Base-by-base conservation (phyloP, 2,797 vertebrate genomes). In the Notolabrus celidotus region DNA sequence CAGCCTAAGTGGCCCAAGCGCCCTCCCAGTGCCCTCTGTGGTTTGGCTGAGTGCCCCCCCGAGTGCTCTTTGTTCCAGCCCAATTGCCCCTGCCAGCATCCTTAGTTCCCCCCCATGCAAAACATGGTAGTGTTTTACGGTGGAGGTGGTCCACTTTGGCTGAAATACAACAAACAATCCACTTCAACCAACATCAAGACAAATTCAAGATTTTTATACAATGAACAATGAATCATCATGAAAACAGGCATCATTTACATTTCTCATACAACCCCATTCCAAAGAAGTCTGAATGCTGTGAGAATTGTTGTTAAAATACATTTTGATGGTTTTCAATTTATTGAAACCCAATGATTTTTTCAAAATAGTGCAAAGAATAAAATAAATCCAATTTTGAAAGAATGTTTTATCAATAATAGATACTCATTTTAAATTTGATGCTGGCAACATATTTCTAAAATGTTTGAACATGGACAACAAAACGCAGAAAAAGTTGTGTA, bases 121-220 rank as follows among this genome's bases (percentile, higher is more conserved):
- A 47, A 7, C 4, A 20, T 10, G 36, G 2, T 2, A 23, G 17
- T 31, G 27, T 16, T 49, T 17, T 25, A 27, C 17, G 29, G 23
- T 9, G 46, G 15, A 50, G 1, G 16, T 17, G 17, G 45, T 4
- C 29, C 25, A 43, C 41, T n/a, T 70, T 8, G 3, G 12, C 33
- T 29, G 1, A 33, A 55, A 46, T n/a, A n/a, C n/a, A n/a, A n/a
- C n/a, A n/a, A n/a, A 34, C 63, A 82, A 33, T 41, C 3, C 4
- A 17, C n/a, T 20, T 33, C 1, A 53, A 12, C 9, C 17, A 60
- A 50, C 22, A 29, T 39, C 54, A 45, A 45, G 7, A 45, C 54
- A 41, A 49, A 29, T 7, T 0, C 14, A 1, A n/a, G 1, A 19
- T 20, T 38, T 19, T 39, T 11, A 61, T 31, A 1, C 9, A 12